Base-by-base conservation (phyloP, 2,888 invertebrate genomes). In the Tetanocera ferruginea region DNA sequence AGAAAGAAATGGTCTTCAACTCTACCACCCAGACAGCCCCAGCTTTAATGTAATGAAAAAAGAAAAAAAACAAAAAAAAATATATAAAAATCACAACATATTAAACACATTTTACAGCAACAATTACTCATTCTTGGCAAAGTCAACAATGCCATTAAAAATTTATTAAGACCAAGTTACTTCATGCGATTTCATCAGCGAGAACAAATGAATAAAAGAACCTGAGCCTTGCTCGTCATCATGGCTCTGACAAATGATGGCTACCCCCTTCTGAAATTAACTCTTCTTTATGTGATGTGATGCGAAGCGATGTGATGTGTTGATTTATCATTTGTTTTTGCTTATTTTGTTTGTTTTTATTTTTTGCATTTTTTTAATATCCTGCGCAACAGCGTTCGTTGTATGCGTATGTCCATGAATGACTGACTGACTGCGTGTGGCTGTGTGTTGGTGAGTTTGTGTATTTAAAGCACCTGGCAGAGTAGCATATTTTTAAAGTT, bases 401-500 rank as follows among this genome's bases (percentile, higher is more conserved):
- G 43, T 67, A 11, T 37, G 67, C 67, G 19, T 17, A 6, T 43
- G 67, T 43, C 11, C 43, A 43, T 43, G 43, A 43, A 43, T 31
- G 31, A 31, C 3, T 43, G 43, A 43, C 11, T 6, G 14, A 43
- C 11, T 43, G 43, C 2, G 14, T 11, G 43, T 14, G 43, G 11
- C 11, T 43, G 14, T 43, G 43, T 43, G 11, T 43, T 43, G 1
- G 43, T 43, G 37, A 8, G 37, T 37, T 19, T 66, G 37, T n/a
- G 28, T 17, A 19, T 28, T 17, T 28, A 28, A 11, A 51, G 17
- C n/a, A 51, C 11, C 14, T 51, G n/a, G 62, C 31, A 37, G 17
- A 37, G 37, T 19, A 66, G 66, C 31, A 66, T 37, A 66, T 66
- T 70, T 67, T 51, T 28, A 70, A 70, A 70, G 69, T 70, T 70